These are phyloP conservation scores for Acropternis orthonyx DNA, from an alignment of 2,797 vertebrate genomes.

Conservation along the genomic window DNA sequence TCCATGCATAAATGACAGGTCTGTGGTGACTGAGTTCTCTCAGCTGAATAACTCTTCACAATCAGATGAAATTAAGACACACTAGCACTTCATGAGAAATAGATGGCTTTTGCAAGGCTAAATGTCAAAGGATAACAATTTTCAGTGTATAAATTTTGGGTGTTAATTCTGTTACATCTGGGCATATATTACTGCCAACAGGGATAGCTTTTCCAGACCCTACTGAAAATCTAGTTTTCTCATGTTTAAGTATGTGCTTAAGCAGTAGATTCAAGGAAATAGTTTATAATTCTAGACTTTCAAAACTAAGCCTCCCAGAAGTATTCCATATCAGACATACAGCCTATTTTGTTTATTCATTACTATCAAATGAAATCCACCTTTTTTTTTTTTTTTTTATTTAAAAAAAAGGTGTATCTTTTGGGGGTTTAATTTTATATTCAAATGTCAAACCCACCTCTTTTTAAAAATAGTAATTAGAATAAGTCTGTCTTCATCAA, in stretches of 20 bases:
- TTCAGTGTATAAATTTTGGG: background rate
- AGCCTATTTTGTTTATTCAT: background rate
- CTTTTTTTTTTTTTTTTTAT: background rate
- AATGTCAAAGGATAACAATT: background rate
- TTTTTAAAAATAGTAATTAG: background rate
- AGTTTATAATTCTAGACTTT: background rate
- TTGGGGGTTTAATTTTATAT: background rate
- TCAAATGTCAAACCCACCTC: background rate
- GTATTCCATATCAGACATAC: background rate
- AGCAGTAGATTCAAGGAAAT: background rate
- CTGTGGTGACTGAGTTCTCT: background rate
- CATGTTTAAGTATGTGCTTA: background rate
- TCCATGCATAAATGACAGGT: background rate
- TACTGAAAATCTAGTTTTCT: background rate
- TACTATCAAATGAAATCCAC: background rate
- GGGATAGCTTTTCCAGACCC: background rate
- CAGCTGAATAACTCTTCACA: background rate
- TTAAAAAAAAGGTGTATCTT: rapidly evolving
- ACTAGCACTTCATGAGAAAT: background rate
- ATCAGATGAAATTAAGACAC: background rate
- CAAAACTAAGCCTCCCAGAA: background rate
- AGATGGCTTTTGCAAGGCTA: background rate
- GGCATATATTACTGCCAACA: background rate
- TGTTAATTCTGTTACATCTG: background rate
- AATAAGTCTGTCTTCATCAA: background rate